phyloP scores from a whole-genome alignment of 2,113 vertebrate genomes.

The Triplophysa tibetana region DNA sequence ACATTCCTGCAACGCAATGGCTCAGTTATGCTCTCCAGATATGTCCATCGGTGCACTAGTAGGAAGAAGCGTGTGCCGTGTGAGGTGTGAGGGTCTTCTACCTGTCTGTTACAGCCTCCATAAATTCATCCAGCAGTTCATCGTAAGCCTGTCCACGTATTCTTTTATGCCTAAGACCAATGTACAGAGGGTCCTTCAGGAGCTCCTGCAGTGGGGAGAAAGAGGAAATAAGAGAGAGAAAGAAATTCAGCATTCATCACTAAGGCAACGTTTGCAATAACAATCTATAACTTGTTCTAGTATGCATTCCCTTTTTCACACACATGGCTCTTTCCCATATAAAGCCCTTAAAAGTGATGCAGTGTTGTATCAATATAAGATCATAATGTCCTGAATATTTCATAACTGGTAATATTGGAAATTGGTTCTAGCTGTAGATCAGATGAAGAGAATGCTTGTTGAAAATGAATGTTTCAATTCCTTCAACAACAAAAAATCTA shows the following conservation, averaged over 20 bases:
- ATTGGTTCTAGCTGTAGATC: no score
- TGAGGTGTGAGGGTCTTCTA: conserved; percentile 60
- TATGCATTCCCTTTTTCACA: no score
- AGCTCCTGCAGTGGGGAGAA: conserved; percentile 72
- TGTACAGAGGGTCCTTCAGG: conserved; percentile 92
- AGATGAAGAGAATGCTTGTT: no score
- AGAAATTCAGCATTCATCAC: background rate
- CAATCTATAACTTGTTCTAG: no score
- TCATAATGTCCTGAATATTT: no score
- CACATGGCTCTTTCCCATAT: no score
- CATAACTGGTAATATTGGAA: no score
- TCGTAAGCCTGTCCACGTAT: conserved; percentile 89
- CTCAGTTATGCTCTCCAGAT: conserved; percentile 41
- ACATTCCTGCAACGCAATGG: conserved; percentile 50
- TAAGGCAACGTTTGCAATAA: no score
- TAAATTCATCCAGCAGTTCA: conserved; percentile 94
- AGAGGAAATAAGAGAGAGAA: background rate
- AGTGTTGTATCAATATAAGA: no score
- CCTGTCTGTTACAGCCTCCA: conserved; percentile 92
- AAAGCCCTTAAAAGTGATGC: no score
- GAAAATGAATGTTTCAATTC: no score
- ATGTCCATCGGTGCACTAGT: conserved; percentile 33
- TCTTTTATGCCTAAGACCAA: conserved; percentile 90
- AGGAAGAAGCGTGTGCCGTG: conserved; percentile 46
- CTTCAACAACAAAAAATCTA: no score